A percentile compares a stretch with the other conserved stretches of the same genome.
Evolutionary conservation across 2,888 invertebrate genomes (phyloP).

Genomic region (Phaonia tiefii): DNA sequence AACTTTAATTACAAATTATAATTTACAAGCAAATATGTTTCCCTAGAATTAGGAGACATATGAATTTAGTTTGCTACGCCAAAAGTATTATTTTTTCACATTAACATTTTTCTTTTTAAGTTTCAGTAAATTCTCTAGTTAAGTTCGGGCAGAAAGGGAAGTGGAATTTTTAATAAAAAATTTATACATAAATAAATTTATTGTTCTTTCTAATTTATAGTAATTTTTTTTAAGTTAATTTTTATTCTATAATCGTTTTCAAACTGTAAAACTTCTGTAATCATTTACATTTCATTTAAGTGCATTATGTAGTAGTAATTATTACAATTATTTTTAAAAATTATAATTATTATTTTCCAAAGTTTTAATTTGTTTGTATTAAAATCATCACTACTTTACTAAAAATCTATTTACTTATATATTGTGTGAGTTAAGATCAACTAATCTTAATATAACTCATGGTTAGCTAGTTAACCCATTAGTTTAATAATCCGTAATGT

Average conservation of each 20-base stretch:
- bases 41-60: constrained; percentile 6
- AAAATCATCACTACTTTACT: constrained; percentile 36
- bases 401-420: constrained; percentile 38
- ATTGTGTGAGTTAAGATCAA: constrained; percentile 32
- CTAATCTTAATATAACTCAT: constrained; percentile 18
- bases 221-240: constrained; percentile 7
- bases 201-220: constrained; percentile 16
- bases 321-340: constrained; percentile 25
- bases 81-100: constrained; percentile 64
- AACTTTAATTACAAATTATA: constrained; percentile 6
- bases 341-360: constrained; percentile 1
- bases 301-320: constrained; percentile 59
- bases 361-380: constrained; percentile 28
- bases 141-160: not conserved
- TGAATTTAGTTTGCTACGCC: constrained; percentile 65
- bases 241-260: not conserved
- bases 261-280: not conserved
- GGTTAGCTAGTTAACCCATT: constrained; percentile 54
- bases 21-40: constrained; percentile 29
- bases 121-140: constrained; percentile 11
- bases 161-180: not conserved
- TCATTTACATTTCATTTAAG: constrained; percentile 47
- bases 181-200: not conserved
- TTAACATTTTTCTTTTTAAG: not conserved
- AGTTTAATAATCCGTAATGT: constrained; percentile 50